Evolutionary conservation across 2,888 invertebrate genomes (phyloP), one percentile per base, ranked within the genome.

Genomic region (Eristalis pertinax): DNA sequence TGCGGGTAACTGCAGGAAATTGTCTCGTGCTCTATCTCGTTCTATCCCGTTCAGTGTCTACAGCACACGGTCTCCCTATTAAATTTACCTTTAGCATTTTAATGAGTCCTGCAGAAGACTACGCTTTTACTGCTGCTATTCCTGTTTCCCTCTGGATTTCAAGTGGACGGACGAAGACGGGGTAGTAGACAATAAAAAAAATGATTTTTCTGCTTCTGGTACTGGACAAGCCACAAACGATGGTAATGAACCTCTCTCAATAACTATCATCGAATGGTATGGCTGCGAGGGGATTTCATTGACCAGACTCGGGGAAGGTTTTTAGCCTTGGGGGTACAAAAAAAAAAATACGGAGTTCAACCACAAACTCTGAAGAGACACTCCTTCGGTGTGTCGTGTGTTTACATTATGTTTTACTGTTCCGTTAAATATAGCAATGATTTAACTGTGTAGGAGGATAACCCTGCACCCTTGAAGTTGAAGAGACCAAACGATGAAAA

Each of bases 1-100:
- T 87, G 87, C 87, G 84, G 87, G 87, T 68, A 80, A 87, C 79
- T 87, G 87, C 87, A 84, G 87, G 79, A 84, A 87, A 76, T 80
- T 80, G 87, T 84, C 84, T 84, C 65, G 63, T 76, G 4, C 58
- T 72, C 79, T 65, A 76, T 87, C 83, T 76, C 84, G 15, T 41
- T 87, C 62, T 64, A 43, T n/a, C 70, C 0, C 60, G 60, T 60
- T n/a, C 11, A 4, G 60, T 60, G 60, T 15, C 26, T 24, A 60
- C 26, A 43, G 13, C 13, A 65, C 67, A 68, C 15, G 38, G 80
- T 80, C 69, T 84, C 79, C 60, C 79, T 79, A 84, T 80, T 72
- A 70, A 76, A 76, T 87, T 87, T 62, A 84, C 84, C 76, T 84
- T 84, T 80, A 76, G 79, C 73, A 87, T 87, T 87, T 87, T 87